phyloP scores from a whole-genome alignment of 30 jellyfish, hydroid and myxozoan genomes.

The Chrysaora quinquecirrha region DNA sequence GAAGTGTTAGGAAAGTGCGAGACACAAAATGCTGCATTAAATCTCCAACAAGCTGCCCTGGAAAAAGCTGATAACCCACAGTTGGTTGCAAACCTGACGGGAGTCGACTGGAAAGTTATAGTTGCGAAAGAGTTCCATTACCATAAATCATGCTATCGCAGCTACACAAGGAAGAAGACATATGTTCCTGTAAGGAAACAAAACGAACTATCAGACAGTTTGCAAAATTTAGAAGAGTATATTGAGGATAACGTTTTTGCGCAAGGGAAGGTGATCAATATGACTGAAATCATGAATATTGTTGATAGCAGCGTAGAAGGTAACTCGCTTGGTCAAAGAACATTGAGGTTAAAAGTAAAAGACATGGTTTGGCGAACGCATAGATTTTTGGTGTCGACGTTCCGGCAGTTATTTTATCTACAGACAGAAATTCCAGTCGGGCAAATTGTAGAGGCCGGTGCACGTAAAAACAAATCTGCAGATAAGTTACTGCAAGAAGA shows the following conservation, averaged over 20 bases:
- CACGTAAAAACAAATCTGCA: not conserved
- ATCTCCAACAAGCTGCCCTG: not conserved
- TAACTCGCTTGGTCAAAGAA: not conserved
- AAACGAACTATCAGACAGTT: not conserved
- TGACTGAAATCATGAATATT: not conserved
- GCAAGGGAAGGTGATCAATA: not conserved
- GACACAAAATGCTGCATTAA: not conserved
- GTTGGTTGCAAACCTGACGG: not conserved
- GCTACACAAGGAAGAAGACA: not conserved
- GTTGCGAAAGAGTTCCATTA: constrained; percentile 1
- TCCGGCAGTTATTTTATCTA: not conserved
- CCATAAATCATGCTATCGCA: not conserved
- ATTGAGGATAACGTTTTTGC: not conserved
- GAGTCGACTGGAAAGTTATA: not conserved
- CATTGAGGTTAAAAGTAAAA: not conserved
- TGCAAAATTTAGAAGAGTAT: not conserved
- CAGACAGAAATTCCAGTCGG: constrained; percentile 20
- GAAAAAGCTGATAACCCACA: not conserved
- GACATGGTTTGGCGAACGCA: not conserved
- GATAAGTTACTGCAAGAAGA: not conserved
- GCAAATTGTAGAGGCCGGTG: not conserved
- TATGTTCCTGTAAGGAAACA: too few species aligned
- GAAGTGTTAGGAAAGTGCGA: not conserved
- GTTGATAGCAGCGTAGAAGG: not conserved
- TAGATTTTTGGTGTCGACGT: constrained; percentile 32